Percentiles rank a stretch among this genome's conserved stretches.
Conservation (phyloP, 2,888 invertebrate genomes). For the Latheticus oryzae region DNA sequence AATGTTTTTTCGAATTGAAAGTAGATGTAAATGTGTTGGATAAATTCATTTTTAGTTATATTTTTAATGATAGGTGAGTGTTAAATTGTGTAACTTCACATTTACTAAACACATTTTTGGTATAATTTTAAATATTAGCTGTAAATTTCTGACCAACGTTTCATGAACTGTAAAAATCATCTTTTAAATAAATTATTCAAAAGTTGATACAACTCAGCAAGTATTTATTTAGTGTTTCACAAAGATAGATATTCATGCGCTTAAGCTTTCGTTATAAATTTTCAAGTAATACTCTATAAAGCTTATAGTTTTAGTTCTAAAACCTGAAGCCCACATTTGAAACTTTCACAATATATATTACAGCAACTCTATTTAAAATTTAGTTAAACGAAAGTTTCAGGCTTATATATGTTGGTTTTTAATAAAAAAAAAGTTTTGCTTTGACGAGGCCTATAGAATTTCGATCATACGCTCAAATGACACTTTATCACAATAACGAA, state of each 20-base stretch:
- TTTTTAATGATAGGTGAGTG: too few species aligned
- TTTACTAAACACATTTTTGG: too few species aligned
- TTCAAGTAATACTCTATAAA: constrained; percentile 26
- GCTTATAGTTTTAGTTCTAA: constrained; percentile 35
- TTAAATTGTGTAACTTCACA: too few species aligned
- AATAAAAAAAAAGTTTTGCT: too few species aligned
- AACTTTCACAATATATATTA: constrained; percentile 33
- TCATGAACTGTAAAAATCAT: too few species aligned
- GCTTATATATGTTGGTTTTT: background rate
- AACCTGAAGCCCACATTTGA: constrained; percentile 21
- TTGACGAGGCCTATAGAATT: constrained; percentile 15
- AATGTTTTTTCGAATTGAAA: too few species aligned
- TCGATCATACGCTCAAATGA: constrained; percentile 27
- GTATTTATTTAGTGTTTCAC: constrained; percentile 12
- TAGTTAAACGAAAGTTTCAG: constrained; percentile 5
- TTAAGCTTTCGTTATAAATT: constrained; percentile 33
- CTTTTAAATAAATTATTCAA: too few species aligned
- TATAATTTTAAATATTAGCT: too few species aligned
- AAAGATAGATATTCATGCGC: constrained; percentile 22
- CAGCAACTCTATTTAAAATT: constrained; percentile 31
- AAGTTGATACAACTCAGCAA: constrained; percentile 4
- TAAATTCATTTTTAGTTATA: too few species aligned
- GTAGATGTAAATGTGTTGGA: too few species aligned
- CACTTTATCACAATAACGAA: constrained; percentile 34
- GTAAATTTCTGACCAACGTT: too few species aligned